Evolutionary conservation across 2,113 vertebrate species (phyloP).

Genomic region (Cyphomyrus discorhynchus): DNA sequence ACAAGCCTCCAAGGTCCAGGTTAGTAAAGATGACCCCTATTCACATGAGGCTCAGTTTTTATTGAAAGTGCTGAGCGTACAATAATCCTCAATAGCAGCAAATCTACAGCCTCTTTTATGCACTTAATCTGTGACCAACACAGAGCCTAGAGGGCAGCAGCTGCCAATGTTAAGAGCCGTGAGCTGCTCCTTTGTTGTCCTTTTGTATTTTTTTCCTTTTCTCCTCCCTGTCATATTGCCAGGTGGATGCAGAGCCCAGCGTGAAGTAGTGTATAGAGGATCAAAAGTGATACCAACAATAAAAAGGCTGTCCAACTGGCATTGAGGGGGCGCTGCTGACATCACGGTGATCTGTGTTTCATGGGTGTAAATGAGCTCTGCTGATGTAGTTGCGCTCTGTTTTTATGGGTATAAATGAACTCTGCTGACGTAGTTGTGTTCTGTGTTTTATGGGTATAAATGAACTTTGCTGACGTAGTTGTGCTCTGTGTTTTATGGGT

Average conservation of each 20-base stretch:
- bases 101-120: background rate
- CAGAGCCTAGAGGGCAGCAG: background rate
- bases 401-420: background rate
- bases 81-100: background rate
- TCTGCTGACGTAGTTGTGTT: background rate
- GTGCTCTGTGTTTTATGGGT: background rate
- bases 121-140: background rate
- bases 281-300: too few species aligned
- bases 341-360: background rate
- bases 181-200: too few species aligned
- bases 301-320: too few species aligned
- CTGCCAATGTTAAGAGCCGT: background rate
- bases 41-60: background rate
- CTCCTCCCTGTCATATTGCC: too few species aligned
- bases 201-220: too few species aligned
- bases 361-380: background rate
- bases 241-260: too few species aligned
- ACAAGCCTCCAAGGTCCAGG: background rate
- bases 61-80: background rate
- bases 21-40: background rate
- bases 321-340: background rate
- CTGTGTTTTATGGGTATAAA: background rate
- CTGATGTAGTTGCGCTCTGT: background rate
- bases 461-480: background rate
- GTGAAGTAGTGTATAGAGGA: too few species aligned